Evolutionary conservation across 2,888 invertebrate species (phyloP).

Genomic region (Lucinisca nassula): DNA sequence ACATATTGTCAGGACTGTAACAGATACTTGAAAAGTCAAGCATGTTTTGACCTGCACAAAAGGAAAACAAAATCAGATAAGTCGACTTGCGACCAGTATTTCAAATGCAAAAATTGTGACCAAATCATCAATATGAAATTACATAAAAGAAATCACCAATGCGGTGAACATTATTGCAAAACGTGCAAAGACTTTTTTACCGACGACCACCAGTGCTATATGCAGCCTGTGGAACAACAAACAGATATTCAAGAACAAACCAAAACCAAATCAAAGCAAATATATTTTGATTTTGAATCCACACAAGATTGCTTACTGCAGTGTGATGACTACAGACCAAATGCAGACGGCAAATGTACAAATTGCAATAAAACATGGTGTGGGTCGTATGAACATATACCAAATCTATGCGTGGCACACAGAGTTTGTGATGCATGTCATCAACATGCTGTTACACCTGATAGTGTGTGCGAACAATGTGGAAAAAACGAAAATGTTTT

Average conservation of each 20-base stretch:
- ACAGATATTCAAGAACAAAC: no score
- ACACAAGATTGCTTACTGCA: slow-evolving; percentile 39
- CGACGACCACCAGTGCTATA: slow-evolving; percentile 31
- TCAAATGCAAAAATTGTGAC: slow-evolving; percentile 35
- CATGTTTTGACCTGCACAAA: slow-evolving; percentile 38
- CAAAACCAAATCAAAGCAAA: no score
- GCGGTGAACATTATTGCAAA: slow-evolving; percentile 24
- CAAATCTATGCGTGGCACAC: slow-evolving; percentile 59
- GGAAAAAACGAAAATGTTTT: no score
- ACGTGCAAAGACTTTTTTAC: slow-evolving; percentile 25
- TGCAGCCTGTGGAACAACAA: slow-evolving; percentile 23
- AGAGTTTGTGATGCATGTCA: slow-evolving; percentile 47
- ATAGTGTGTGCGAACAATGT: no score
- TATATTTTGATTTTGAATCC: slow-evolving; percentile 62
- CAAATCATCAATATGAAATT: slow-evolving; percentile 36
- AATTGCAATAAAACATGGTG: slow-evolving; percentile 48
- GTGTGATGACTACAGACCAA: slow-evolving; percentile 37
- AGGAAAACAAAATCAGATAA: slow-evolving; percentile 9
- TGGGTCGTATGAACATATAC: slow-evolving; percentile 54
- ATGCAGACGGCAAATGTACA: slow-evolving; percentile 33
- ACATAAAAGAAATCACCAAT: neutral
- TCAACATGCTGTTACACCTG: no score
- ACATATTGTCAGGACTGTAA: slow-evolving; percentile 17
- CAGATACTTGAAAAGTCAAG: slow-evolving; percentile 30
- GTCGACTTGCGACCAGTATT: slow-evolving; percentile 20